These are phyloP conservation scores for Rousettus leschenaultii DNA, from an alignment of 2,113 vertebrate species.

Conservation along the genomic window DNA sequence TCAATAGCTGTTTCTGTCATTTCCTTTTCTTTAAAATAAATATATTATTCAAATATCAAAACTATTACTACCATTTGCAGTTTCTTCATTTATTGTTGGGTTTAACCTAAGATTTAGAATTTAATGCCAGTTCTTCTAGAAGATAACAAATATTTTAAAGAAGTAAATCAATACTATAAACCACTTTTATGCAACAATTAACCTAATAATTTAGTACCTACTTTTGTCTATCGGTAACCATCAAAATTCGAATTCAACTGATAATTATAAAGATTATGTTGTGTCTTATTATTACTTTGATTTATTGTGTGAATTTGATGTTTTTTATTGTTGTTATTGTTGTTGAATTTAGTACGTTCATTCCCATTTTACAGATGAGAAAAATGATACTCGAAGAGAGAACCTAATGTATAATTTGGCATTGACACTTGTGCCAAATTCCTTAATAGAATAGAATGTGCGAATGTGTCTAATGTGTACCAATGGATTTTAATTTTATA, in stretches of 20 bases:
- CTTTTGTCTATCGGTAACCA: background rate
- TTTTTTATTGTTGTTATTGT: background rate
- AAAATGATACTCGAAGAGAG: background rate
- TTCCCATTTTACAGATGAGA: background rate
- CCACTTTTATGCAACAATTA: background rate
- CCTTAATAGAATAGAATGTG: background rate
- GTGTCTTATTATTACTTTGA: background rate
- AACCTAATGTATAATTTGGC: background rate
- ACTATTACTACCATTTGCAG: background rate
- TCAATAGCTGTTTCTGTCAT: background rate
- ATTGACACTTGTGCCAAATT: background rate
- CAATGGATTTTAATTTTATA: background rate
- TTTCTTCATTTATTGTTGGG: background rate
- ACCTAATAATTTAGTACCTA: background rate
- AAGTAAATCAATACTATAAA: background rate
- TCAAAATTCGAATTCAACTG: background rate
- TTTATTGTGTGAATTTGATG: background rate
- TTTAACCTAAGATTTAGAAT: constrained; percentile 17
- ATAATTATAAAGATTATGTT: background rate
- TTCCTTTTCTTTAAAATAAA: background rate
- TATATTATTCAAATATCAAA: background rate
- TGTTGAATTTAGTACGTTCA: background rate
- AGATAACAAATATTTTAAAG: background rate
- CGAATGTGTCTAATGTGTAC: background rate
- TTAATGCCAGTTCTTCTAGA: background rate